Conservation (phyloP, 2,797 vertebrate genomes). For the Epinephelus malabaricus region DNA sequence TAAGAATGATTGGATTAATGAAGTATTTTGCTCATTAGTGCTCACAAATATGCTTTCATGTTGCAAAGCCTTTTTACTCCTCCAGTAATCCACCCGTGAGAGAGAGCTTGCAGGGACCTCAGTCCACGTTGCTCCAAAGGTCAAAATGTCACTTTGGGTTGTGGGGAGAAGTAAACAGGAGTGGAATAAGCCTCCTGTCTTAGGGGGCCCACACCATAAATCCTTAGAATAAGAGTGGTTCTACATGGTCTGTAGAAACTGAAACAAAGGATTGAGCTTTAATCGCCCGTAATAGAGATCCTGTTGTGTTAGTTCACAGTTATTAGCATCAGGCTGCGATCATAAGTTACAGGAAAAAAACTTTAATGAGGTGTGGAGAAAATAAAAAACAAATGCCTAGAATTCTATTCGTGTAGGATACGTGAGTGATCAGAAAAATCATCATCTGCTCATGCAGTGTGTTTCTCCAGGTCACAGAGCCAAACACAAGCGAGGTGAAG, state of each 20-base stretch:
- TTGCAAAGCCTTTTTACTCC: slow-evolving; percentile 71
- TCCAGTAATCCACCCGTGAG: slow-evolving; percentile 79
- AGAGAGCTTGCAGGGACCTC: slow-evolving; percentile 61
- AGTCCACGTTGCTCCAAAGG: slow-evolving; percentile 73
- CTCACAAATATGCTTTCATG: slow-evolving; percentile 83
- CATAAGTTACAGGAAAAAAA: neutral
- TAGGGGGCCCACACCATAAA: slow-evolving; percentile 68
- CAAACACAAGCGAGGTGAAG: slow-evolving; percentile 19
- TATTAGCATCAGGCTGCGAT: slow-evolving; percentile 11
- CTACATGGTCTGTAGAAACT: slow-evolving; percentile 48
- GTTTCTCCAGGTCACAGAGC: slow-evolving; percentile 25
- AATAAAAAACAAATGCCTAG: no score
- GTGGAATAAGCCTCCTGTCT: slow-evolving; percentile 74
- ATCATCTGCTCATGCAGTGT: neutral
- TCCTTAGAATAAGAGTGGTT: slow-evolving; percentile 72
- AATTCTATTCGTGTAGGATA: neutral
- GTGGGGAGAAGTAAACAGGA: slow-evolving; percentile 76
- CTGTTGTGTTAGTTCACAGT: slow-evolving; percentile 43
- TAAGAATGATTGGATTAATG: slow-evolving; percentile 72
- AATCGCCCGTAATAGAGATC: slow-evolving; percentile 48
- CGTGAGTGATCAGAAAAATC: slow-evolving; percentile 4
- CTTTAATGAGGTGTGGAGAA: no score
- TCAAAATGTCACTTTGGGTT: slow-evolving; percentile 78
- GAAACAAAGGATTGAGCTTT: slow-evolving; percentile 59
- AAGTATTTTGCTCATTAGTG: slow-evolving; percentile 71